Conservation (phyloP, 2,888 invertebrate species). For the Nephrocerus scutellatus region DNA sequence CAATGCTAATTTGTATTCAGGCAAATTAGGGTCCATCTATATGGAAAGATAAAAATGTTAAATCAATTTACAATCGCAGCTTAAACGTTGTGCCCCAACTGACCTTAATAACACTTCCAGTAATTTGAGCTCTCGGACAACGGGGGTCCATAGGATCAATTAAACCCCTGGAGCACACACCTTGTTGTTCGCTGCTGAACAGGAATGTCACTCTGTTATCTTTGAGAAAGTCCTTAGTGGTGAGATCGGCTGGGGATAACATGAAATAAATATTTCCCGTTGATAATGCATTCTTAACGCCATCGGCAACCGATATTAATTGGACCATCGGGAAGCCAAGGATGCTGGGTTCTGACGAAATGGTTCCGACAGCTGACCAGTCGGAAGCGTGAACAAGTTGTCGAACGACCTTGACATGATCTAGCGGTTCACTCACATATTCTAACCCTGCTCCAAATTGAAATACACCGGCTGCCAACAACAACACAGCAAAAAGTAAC, state of each 20-base stretch:
- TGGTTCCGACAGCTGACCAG: slow-evolving; percentile 44
- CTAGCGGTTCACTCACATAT: too few species aligned
- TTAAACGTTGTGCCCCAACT: slow-evolving; percentile 5
- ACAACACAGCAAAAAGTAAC: too few species aligned
- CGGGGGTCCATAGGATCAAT: slow-evolving; percentile 48
- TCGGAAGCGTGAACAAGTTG: slow-evolving; percentile 39
- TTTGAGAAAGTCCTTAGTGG: slow-evolving; percentile 40
- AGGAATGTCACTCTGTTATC: slow-evolving; percentile 41
- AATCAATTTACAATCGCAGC: too few species aligned
- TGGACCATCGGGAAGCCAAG: slow-evolving; percentile 46
- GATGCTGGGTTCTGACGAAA: slow-evolving; percentile 36
- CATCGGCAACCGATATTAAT: slow-evolving; percentile 45
- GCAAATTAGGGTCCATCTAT: slow-evolving; percentile 28
- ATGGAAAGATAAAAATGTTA: slow-evolving; percentile 5
- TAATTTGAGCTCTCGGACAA: slow-evolving; percentile 40
- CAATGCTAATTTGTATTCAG: slow-evolving; percentile 29
- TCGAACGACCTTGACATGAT: slow-evolving; percentile 44
- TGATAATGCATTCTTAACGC: slow-evolving; percentile 28
- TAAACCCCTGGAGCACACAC: slow-evolving; percentile 32
- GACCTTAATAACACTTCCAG: slow-evolving; percentile 38
- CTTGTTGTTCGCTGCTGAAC: slow-evolving; percentile 40
- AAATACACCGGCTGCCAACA: too few species aligned
- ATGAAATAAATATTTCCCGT: slow-evolving; percentile 43
- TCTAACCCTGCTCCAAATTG: too few species aligned
- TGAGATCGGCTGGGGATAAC: slow-evolving; percentile 45